Percentiles rank a stretch among this genome's conserved stretches.
These are phyloP conservation scores for Noturus placidus DNA, from an alignment of 2,113 vertebrate genomes.

Conservation along the genomic window DNA sequence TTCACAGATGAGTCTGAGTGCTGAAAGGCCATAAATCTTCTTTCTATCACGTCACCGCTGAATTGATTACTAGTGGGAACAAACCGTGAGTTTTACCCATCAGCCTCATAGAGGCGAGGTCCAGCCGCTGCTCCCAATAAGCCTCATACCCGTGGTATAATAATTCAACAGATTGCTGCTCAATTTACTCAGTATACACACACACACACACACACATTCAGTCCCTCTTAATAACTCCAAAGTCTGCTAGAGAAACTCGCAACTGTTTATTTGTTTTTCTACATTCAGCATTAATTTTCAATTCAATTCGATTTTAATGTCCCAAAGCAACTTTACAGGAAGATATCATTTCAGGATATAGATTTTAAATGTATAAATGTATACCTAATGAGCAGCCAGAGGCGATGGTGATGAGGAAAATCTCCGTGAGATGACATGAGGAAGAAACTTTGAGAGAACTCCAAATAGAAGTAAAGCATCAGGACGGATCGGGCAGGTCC, in stretches of 20 bases:
- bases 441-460: no score
- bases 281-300: background rate
- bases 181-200: slow-evolving; percentile 1
- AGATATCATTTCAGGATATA: no score
- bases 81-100: slow-evolving; percentile 6
- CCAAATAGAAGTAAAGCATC: no score
- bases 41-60: background rate
- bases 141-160: background rate
- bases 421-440: no score
- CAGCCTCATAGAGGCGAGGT: background rate
- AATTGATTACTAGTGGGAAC: background rate
- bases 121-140: background rate
- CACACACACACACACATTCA: background rate
- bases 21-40: background rate
- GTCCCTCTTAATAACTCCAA: background rate
- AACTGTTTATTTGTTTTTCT: background rate
- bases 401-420: no score
- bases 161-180: slow-evolving; percentile 2
- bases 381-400: no score
- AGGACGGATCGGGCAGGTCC: no score
- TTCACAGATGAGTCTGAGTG: background rate
- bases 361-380: no score
- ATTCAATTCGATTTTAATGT: no score
- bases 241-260: background rate
- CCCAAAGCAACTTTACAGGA: background rate